Conservation (phyloP, 2,113 vertebrate species). For the Oncorhynchus tshawytscha region DNA sequence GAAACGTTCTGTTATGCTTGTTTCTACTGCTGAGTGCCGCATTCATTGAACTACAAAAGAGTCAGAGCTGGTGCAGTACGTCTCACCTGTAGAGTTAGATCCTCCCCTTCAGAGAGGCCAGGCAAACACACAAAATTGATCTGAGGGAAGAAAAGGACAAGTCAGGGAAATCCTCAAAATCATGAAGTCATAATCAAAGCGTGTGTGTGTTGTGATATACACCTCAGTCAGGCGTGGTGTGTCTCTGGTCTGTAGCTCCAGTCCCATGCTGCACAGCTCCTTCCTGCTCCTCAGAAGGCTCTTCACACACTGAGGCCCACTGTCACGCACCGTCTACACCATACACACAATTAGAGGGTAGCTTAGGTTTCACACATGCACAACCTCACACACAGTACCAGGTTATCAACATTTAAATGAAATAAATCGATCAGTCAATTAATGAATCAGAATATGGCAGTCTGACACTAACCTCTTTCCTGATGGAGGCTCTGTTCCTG, state of each 20-base stretch:
- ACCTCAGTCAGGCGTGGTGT: constrained; percentile 81
- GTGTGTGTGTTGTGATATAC: constrained; percentile 45
- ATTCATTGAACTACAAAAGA: no score
- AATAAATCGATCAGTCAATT: no score
- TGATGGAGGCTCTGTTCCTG: constrained; percentile 79
- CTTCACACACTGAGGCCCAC: constrained; percentile 80
- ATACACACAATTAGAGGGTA: neutral
- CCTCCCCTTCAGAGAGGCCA: constrained; percentile 74
- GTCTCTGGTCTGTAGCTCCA: constrained; percentile 75
- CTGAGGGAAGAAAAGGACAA: constrained; percentile 64
- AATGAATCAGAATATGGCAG: neutral
- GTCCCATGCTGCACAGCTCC: constrained; percentile 81
- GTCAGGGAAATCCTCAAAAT: neutral
- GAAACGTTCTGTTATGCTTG: no score
- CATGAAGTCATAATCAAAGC: no score
- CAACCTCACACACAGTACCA: neutral
- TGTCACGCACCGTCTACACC: constrained; percentile 82
- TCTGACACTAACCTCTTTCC: constrained; percentile 72
- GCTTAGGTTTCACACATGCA: constrained; percentile 23
- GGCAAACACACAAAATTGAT: constrained; percentile 88
- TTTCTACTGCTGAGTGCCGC: no score
- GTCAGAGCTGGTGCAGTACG: neutral
- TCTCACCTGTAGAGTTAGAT: constrained; percentile 79
- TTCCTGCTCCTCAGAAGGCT: constrained; percentile 86
- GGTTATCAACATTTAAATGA: no score